These are phyloP conservation scores for Nilaparvata lugens DNA, from an alignment of 1,140 invertebrate species.

Conservation along the genomic window DNA sequence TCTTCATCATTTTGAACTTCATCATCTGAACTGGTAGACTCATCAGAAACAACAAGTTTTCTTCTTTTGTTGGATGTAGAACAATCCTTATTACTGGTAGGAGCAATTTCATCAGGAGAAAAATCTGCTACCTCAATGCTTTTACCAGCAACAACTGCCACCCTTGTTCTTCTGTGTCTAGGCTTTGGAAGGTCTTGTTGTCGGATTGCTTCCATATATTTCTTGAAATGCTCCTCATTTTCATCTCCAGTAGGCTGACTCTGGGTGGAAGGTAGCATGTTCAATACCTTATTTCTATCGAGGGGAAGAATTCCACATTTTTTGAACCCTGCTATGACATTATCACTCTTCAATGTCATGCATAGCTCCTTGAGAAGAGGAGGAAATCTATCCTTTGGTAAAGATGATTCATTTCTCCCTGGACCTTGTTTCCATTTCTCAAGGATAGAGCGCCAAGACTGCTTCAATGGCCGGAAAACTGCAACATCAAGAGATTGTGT, in stretches of 20 bases:
- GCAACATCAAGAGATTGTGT: conserved; percentile 36
- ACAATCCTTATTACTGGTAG: too few relatives aligned
- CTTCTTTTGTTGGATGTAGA: too few relatives aligned
- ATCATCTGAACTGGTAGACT: too few relatives aligned
- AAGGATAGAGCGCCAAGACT: conserved; percentile 32
- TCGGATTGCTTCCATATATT: conserved; percentile 6
- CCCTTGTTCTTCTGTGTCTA: conserved; percentile 8
- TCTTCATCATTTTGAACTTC: too few relatives aligned
- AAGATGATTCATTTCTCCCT: conserved; percentile 16
- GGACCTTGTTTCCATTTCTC: conserved; percentile 25
- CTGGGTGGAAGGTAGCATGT: conserved; percentile 5
- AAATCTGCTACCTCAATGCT: too few relatives aligned
- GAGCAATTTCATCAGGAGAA: too few relatives aligned
- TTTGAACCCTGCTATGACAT: conserved; percentile 25
- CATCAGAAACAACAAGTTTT: too few relatives aligned
- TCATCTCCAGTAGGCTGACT: not conserved
- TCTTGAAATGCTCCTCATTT: not conserved
- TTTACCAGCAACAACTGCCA: not conserved
- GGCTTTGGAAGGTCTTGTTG: not conserved
- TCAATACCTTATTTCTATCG: conserved; percentile 20
- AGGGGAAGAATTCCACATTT: conserved; percentile 27
- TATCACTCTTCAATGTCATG: conserved; percentile 19
- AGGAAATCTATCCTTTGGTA: conserved; percentile 24
- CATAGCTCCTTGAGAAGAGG: conserved; percentile 20
- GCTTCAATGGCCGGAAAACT: conserved; percentile 32